Conservation (phyloP, 2,113 vertebrate species). For the Grus americana region DNA sequence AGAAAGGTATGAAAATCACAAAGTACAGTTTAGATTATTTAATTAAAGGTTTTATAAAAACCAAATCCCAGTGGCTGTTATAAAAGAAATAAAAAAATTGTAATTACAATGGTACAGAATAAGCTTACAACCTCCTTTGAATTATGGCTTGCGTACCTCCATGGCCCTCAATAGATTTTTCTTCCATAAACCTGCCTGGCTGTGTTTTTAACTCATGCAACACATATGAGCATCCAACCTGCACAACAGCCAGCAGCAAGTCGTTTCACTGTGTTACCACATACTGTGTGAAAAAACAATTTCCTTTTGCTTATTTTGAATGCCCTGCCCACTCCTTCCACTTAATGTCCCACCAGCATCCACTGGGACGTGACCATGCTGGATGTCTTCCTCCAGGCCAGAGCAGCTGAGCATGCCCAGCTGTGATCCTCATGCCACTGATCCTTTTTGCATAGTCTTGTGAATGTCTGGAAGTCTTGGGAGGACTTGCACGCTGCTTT, state of each 20-base stretch:
- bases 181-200: neutral
- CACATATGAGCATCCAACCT: neutral
- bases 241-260: neutral
- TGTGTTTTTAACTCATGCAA: neutral
- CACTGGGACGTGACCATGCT: neutral
- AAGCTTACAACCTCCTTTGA: neutral
- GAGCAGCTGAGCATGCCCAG: neutral
- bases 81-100: neutral
- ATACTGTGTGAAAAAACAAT: neutral
- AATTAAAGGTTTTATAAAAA: neutral
- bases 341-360: neutral
- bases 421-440: neutral
- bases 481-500: neutral
- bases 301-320: neutral
- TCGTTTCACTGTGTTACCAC: neutral
- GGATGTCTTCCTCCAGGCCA: neutral
- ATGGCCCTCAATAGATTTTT: neutral
- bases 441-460: neutral
- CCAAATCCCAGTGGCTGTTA: neutral
- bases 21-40: neutral
- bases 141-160: neutral
- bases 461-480: neutral
- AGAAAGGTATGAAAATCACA: neutral
- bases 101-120: neutral
- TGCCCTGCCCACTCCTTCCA: neutral